These are phyloP conservation scores for Drosophila lacicola DNA, from an alignment of 2,888 invertebrate species.

Conservation along the genomic window DNA sequence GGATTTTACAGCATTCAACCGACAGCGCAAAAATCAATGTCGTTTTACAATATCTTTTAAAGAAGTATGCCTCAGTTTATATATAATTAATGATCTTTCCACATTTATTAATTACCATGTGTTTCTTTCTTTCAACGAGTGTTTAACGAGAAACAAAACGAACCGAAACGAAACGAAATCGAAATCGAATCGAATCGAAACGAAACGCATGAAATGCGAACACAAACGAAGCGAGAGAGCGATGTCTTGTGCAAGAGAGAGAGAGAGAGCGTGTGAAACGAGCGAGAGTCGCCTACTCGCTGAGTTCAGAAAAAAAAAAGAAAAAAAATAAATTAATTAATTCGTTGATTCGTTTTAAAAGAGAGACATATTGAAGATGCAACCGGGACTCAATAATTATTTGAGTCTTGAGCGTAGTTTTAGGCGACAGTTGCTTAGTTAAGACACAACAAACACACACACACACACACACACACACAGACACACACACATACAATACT, in stretches of 20 bases:
- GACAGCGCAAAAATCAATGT: slow-evolving; percentile 93
- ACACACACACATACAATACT: slow-evolving; percentile 4
- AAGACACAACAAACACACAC: slow-evolving; percentile 17
- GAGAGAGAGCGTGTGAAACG: slow-evolving; percentile 19
- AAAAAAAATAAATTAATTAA: slow-evolving; percentile 3
- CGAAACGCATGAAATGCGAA: slow-evolving; percentile 26
- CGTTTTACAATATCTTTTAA: slow-evolving; percentile 94
- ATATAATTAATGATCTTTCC: slow-evolving; percentile 70
- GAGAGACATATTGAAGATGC: slow-evolving; percentile 26
- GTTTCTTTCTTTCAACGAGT: slow-evolving; percentile 78
- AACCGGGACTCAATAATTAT: slow-evolving; percentile 20
- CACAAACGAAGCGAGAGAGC: slow-evolving; percentile 20
- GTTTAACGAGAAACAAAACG: slow-evolving; percentile 47
- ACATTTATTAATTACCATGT: slow-evolving; percentile 74
- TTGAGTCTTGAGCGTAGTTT: slow-evolving; percentile 39
- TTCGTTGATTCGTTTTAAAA: slow-evolving; percentile 57
- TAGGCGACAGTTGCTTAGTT: slow-evolving; percentile 44
- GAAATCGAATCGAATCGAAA: slow-evolving; percentile 4
- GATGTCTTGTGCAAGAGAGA: slow-evolving; percentile 2
- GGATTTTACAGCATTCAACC: slow-evolving; percentile 97
- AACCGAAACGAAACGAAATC: slow-evolving; percentile 36
- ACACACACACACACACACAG: slow-evolving; percentile 1
- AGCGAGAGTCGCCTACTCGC: slow-evolving; percentile 30
- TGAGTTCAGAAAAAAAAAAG: not conserved
- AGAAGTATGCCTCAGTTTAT: slow-evolving; percentile 89